phyloP scores from a whole-genome alignment of 2,888 invertebrate genomes.

The Nebria salina region DNA sequence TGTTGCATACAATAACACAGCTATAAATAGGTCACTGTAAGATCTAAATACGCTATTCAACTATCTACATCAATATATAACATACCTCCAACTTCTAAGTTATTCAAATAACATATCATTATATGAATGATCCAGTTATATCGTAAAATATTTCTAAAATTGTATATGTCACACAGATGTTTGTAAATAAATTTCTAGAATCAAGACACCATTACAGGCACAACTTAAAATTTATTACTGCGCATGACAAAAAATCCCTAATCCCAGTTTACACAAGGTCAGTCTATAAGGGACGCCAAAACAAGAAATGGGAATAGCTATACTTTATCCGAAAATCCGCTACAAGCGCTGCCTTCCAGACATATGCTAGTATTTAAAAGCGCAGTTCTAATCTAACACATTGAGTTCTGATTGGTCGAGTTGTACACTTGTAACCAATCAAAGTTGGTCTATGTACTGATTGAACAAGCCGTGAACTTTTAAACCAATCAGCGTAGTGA shows the following conservation, averaged over 20 bases:
- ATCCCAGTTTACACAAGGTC: neutral
- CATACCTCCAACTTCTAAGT: constrained; percentile 37
- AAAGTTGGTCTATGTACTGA: too few species aligned
- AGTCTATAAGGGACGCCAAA: neutral
- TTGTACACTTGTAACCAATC: too few species aligned
- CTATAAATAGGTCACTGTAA: constrained; percentile 43
- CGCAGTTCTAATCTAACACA: neutral
- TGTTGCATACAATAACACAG: constrained; percentile 29
- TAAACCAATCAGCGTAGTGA: neutral
- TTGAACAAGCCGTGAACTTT: neutral
- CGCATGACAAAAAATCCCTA: neutral
- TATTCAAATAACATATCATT: constrained; percentile 44
- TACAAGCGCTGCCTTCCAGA: neutral
- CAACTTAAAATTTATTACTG: constrained; percentile 2
- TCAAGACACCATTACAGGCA: constrained; percentile 44
- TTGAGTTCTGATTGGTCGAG: neutral
- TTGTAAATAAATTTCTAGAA: constrained; percentile 45
- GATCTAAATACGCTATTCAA: constrained; percentile 24
- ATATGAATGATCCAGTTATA: constrained; percentile 27
- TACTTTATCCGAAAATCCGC: neutral
- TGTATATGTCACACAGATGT: constrained; percentile 38
- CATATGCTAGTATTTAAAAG: neutral
- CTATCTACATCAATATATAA: neutral
- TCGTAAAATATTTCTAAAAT: constrained; percentile 21
- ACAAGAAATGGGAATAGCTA: neutral